A percentile compares a stretch with the other conserved stretches of the same genome.
phyloP scores from a whole-genome alignment of 2,113 vertebrate species.

The Solea solea region DNA sequence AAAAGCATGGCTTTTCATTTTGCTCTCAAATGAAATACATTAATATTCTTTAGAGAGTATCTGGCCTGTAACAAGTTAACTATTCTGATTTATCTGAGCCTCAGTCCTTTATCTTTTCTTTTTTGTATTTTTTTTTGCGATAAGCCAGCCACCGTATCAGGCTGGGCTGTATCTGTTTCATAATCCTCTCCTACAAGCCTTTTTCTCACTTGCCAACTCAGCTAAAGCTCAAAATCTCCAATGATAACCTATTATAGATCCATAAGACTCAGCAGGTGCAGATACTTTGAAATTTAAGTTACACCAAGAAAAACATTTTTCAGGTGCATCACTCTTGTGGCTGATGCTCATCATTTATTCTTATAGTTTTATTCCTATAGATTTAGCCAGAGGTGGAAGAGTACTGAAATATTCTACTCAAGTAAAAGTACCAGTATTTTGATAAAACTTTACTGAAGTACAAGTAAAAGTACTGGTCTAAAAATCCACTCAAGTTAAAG shows the following conservation, averaged over 20 bases:
- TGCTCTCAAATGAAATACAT: not conserved
- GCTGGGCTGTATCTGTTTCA: conserved; percentile 15
- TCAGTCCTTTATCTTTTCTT: conserved; percentile 2
- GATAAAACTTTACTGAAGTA: no score
- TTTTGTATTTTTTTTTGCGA: not conserved
- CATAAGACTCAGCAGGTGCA: conserved; percentile 34
- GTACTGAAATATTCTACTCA: no score
- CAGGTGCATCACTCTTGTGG: not conserved
- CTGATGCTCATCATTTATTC: conserved; percentile 16
- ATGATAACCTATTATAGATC: conserved; percentile 56
- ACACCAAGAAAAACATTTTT: conserved; percentile 20
- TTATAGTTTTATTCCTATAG: not conserved
- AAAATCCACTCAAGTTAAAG: no score
- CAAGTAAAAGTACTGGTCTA: no score
- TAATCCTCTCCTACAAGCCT: conserved; percentile 50
- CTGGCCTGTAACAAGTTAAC: conserved; percentile 1
- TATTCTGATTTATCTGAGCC: conserved; percentile 31
- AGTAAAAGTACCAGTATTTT: no score
- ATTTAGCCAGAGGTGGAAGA: no score
- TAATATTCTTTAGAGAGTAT: not conserved
- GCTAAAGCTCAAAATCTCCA: conserved; percentile 63
- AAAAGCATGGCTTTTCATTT: not conserved
- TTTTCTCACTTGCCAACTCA: conserved; percentile 55
- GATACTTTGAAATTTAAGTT: conserved; percentile 39
- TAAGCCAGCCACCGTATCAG: conserved; percentile 29